Base-by-base conservation (phyloP, 2,888 invertebrate species). In the Chorisops tibialis region DNA sequence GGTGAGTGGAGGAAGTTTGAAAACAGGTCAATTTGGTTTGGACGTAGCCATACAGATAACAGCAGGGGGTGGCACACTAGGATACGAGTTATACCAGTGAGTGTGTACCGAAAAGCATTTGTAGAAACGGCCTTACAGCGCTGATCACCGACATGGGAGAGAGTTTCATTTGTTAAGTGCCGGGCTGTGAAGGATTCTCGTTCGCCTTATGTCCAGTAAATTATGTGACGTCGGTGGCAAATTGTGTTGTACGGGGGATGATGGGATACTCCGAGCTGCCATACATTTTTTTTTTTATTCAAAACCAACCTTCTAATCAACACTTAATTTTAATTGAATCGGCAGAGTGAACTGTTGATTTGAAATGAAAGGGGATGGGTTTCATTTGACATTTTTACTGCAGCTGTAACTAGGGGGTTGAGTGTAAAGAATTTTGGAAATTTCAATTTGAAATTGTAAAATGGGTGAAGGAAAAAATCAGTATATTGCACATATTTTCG, bases 1-100 rank as follows among this genome's bases (percentile, higher is more conserved):
- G 51, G 51, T 37, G 51, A 35, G 59, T 45, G 45, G 59, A 52
- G 59, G 37, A 59, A 63, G 59, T 63, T 59, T 63, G 59, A 59
- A 51, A 63, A 63, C 63, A 63, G 63, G 63, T 63, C 59, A 56
- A 59, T 63, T 52, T 51, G 47, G 58, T 59, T 47, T 59, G 59
- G 47, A 59, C 59, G 49, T 63, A 52, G 52, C 52, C 37, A 45
- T 49, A 58, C 21, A 58, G 37, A 50, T 19, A 43, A 19, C 24
- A 51, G 12, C 19, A 38, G 48, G 43, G 39, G 39, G 30, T 30
- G 30, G 43, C 47, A 45, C 18, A 16, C 16, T 47, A 18, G 18
- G 22, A 22, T 54, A 41, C 30, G 30, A 30, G 30, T 54, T 41
- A 39, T 41, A 12, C 21, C 39, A 37, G 41, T n/a, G 22, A 6